Evolutionary conservation across 2,888 invertebrate genomes (phyloP).

Genomic region (Andrena marginata): DNA sequence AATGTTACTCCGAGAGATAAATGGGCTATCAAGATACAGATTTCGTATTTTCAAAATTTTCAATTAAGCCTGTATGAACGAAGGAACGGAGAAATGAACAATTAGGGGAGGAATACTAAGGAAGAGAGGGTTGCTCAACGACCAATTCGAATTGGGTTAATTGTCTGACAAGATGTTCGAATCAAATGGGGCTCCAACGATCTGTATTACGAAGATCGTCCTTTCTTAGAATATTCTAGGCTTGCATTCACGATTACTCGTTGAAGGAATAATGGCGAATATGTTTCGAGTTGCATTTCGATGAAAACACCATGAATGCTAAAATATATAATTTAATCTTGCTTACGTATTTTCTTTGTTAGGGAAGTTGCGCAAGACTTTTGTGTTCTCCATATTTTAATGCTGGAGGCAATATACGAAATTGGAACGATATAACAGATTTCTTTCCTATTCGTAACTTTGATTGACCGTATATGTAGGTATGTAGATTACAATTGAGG

Average conservation of each 20-base stretch:
- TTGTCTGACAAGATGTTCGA: slow-evolving; percentile 55
- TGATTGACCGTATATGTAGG: too few relatives aligned
- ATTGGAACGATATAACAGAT: too few relatives aligned
- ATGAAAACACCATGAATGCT: background rate
- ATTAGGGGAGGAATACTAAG: slow-evolving; percentile 33
- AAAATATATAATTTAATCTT: slow-evolving; percentile 6
- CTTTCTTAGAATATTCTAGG: slow-evolving; percentile 27
- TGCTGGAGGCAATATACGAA: too few relatives aligned
- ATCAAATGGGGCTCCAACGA: slow-evolving; percentile 41
- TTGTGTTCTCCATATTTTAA: too few relatives aligned
- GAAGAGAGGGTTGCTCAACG: slow-evolving; percentile 23
- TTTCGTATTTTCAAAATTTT: slow-evolving; percentile 5
- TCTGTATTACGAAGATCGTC: slow-evolving; percentile 41
- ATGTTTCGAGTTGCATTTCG: background rate
- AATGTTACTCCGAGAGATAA: background rate
- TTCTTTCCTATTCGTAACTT: too few relatives aligned
- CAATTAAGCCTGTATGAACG: slow-evolving; percentile 20
- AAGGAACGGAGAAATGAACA: slow-evolving; percentile 32
- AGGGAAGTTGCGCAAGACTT: background rate
- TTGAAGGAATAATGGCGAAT: slow-evolving; percentile 7
- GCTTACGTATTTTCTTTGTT: background rate
- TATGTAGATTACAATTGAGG: too few relatives aligned
- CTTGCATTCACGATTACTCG: slow-evolving; percentile 25
- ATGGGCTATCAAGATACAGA: background rate
- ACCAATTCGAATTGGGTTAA: slow-evolving; percentile 61